Base-by-base conservation (phyloP, 2,888 invertebrate species). In the Tromatobia lineatoria region DNA sequence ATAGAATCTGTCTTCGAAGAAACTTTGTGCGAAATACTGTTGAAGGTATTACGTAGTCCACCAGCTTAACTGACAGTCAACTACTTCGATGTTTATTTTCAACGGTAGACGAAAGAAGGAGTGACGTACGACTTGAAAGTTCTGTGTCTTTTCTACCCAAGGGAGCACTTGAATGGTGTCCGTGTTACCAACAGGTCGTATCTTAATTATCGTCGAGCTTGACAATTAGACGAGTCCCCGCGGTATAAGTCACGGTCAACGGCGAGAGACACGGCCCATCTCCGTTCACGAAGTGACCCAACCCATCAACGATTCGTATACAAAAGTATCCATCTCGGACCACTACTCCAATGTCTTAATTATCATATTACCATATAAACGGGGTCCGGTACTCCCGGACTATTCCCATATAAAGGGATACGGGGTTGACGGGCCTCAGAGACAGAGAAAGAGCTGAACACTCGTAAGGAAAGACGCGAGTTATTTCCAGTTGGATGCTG, bases 311-410 rank as follows among this genome's bases (percentile, higher is more conserved):
- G 38, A 66, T 66, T 75, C 79, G 64, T 29, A 50, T 66, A 80
- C 76, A 52, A 54, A 73, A 50, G 73, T 73, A 47, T 54, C 7
- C 67, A 52, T 69, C 38, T 70, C 69, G 61, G 66, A 8, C 80
- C 61, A 77, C 77, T 64, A 18, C 38, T 79, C 80, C 83, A 87
- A 88, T 88, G 86, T 89, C 90, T 89, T 89, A 88, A 90, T 89
- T 88, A 88, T 88, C 86, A 86, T 87, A 90, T 88, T 88, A 87
- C 82, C 88, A 87, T 89, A 87, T 85, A 88, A 89, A 88, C 84
- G 82, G 82, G 80, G 64, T 71, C 83, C 78, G 78, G 54, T 82
- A 71, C 75, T 80, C 80, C 66, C 74, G 67, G 66, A 64, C 70
- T 77, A 84, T 80, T 75, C 38, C 86, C 87, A 82, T 87, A 85